Evolutionary conservation across 1,140 invertebrate species (phyloP).

Genomic region (Brachionus sp.): DNA sequence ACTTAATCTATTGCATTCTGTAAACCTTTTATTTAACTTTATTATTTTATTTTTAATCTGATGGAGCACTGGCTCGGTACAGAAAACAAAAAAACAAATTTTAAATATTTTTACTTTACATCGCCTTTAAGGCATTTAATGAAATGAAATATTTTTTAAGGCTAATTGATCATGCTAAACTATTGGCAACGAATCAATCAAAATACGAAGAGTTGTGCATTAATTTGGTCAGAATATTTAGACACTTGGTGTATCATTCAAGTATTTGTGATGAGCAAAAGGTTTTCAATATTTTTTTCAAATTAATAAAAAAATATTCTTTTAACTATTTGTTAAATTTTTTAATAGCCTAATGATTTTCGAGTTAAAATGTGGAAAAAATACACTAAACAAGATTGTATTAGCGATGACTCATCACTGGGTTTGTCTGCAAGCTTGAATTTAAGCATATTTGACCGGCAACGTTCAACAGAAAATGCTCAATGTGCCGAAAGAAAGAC

Average conservation of each 20-base stretch:
- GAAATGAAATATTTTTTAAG: neutral
- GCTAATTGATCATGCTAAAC: conserved; percentile 14
- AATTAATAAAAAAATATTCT: neutral
- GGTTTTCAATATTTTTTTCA: neutral
- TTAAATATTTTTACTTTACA: too few relatives aligned
- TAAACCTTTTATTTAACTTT: too few relatives aligned
- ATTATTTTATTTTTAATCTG: too few relatives aligned
- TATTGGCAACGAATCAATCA: neutral
- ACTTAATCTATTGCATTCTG: too few relatives aligned
- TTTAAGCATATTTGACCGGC: neutral
- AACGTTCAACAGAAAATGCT: neutral
- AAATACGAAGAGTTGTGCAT: conserved; percentile 36
- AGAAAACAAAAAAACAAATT: too few relatives aligned
- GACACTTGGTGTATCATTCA: neutral
- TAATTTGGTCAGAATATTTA: conserved; percentile 37
- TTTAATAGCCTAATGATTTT: neutral
- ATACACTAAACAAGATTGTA: neutral
- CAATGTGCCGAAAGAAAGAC: neutral
- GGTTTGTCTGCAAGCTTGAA: neutral
- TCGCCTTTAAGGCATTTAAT: too few relatives aligned
- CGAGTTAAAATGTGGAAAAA: neutral
- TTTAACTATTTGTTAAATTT: neutral
- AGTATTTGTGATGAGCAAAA: neutral
- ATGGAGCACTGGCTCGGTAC: too few relatives aligned
- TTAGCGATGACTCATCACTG: neutral